Evolutionary conservation across 2,888 invertebrate genomes (phyloP).

Genomic region (Dermolepida albohirtum): DNA sequence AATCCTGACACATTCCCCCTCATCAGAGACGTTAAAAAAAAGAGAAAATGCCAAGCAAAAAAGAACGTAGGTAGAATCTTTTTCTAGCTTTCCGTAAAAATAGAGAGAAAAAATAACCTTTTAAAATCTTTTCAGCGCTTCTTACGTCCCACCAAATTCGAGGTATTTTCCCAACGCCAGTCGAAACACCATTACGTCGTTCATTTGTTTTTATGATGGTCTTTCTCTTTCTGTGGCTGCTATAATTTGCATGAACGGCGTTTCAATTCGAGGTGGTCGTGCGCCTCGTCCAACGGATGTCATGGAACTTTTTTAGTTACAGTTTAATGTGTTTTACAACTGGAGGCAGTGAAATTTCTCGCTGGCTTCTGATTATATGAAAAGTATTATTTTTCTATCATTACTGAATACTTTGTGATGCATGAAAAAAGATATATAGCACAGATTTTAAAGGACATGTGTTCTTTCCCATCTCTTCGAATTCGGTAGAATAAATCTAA

Average conservation of each 20-base stretch:
- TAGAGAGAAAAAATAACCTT: too few species aligned
- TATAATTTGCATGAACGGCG: slow-evolving; percentile 16
- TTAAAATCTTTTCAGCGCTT: too few species aligned
- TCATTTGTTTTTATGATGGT: slow-evolving; percentile 24
- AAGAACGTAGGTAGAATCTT: neutral
- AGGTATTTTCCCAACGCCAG: neutral
- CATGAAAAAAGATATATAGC: too few species aligned
- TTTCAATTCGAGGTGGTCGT: neutral
- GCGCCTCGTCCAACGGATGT: neutral
- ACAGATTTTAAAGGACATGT: too few species aligned
- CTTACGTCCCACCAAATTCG: neutral
- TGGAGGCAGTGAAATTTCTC: slow-evolving; percentile 18
- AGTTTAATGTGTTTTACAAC: slow-evolving; percentile 1
- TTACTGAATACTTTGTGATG: too few species aligned
- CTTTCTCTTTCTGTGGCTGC: neutral
- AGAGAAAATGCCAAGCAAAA: neutral
- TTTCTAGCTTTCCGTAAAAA: neutral
- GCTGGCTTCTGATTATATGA: slow-evolving; percentile 4
- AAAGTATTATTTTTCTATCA: too few species aligned
- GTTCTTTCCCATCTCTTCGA: too few species aligned
- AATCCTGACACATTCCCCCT: slow-evolving; percentile 4
- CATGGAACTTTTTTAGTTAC: slow-evolving; percentile 24
- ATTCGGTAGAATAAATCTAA: too few species aligned
- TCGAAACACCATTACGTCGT: slow-evolving; percentile 8
- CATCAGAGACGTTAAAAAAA: neutral